Evolutionary conservation across 1,140 invertebrate genomes (phyloP).

Genomic region (Scylla paramamosain): DNA sequence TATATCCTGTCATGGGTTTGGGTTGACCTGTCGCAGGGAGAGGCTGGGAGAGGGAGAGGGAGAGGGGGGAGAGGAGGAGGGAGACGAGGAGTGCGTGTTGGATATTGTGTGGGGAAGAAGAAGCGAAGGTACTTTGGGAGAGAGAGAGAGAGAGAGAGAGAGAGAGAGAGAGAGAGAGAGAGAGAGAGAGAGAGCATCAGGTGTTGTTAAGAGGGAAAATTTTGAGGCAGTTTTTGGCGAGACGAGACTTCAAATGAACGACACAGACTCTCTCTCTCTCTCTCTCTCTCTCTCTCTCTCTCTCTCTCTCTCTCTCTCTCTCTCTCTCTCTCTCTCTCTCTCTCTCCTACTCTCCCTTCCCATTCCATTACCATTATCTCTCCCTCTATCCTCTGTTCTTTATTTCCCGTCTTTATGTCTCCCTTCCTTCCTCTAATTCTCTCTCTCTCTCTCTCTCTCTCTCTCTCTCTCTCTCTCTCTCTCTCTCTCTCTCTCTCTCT

Average conservation of each 20-base stretch:
- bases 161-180: background rate
- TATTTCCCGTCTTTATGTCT: background rate
- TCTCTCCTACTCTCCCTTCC: too few species aligned
- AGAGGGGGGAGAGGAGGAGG: background rate
- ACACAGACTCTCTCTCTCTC: background rate
- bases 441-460: constrained; percentile 4
- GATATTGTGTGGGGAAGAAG: too few species aligned
- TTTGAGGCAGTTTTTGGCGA: background rate
- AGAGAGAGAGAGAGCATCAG: background rate
- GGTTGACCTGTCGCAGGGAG: too few species aligned
- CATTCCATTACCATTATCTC: background rate
- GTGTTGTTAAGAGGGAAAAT: background rate
- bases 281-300: background rate
- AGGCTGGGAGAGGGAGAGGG: background rate
- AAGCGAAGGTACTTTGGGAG: too few species aligned
- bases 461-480: constrained; percentile 42
- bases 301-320: too few species aligned
- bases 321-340: too few species aligned
- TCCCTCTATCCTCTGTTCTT: too few species aligned
- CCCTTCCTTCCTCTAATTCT: background rate
- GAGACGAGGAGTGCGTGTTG: too few species aligned
- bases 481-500: constrained; percentile 52
- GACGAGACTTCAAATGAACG: background rate
- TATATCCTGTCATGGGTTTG: too few species aligned
- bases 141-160: too few species aligned